phyloP scores from a whole-genome alignment of 2,113 vertebrate species.

The Tursiops truncatus region DNA sequence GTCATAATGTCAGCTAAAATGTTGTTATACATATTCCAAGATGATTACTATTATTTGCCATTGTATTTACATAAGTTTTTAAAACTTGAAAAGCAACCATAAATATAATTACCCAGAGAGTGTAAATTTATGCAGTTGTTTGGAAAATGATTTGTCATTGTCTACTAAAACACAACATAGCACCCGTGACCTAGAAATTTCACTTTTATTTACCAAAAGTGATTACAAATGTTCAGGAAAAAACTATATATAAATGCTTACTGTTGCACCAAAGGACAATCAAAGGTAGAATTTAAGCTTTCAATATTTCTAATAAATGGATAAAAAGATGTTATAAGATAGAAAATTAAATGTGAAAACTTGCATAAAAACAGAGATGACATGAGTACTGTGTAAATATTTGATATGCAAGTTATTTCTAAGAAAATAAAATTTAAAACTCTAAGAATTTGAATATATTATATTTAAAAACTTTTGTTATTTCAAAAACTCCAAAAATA shows the following conservation, averaged over 20 bases:
- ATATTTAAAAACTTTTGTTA: neutral
- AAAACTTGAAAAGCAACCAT: neutral
- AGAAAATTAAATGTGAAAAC: neutral
- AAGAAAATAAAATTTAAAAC: neutral
- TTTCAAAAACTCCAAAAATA: neutral
- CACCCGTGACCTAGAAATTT: neutral
- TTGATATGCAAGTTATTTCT: neutral
- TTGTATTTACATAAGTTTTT: neutral
- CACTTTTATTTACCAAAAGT: neutral
- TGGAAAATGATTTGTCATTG: neutral
- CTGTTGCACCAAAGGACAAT: neutral
- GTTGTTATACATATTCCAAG: neutral
- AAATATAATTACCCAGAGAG: neutral
- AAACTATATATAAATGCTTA: neutral
- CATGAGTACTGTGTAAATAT: neutral
- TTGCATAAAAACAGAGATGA: neutral
- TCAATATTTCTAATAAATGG: neutral
- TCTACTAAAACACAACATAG: neutral
- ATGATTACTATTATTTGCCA: neutral
- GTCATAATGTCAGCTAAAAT: neutral
- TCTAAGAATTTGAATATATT: neutral
- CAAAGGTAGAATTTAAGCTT: neutral
- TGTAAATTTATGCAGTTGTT: neutral
- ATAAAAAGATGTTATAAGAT: neutral
- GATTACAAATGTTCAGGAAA: neutral